Evolutionary conservation across 2,113 vertebrate species (phyloP), one percentile per base, ranked within the genome.

Genomic region (Dipodomys merriami): DNA sequence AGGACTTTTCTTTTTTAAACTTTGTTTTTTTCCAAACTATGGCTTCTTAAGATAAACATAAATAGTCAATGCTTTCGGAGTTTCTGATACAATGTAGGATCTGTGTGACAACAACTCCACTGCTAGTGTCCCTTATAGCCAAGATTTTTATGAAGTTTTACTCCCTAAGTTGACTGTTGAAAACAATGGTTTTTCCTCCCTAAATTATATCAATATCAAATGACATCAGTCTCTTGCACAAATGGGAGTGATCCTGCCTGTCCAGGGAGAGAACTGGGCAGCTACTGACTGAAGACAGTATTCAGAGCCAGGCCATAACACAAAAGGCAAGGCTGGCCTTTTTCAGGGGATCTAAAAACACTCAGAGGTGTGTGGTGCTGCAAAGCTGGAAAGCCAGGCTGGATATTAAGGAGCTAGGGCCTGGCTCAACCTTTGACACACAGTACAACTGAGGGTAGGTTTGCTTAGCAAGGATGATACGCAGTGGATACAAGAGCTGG

Each of bases 71-170:
- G 20, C 33, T 12, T 77, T 44, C 77, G 71, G 12, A 69, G 44
- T 67, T 64, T 53, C 27, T 72, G 72, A 86, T 49, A 73, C 16
- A 77, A 5, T 72, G 10, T 23, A 4, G 74, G 33, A 64, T 77
- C 62, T 77, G 10, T 49, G 25, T 77, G 57, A 85, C 69, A 90
- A 81, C 57, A 44, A 68, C 35, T 78, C 35, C 77, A 68, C 19
- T 1, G 77, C 39, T 9, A 7, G 15, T 83, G 5, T 13, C 60
- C 19, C 69, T 27, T 22, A 1, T 18, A 89, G 46, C 35, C 29
- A 72, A 49, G 53, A 87, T 30, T 88, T 88, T 93, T n/a, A 84
- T 19, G 65, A 20, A 78, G 39, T 33, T 30, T 84, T 68, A 73
- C 46, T 93, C 82, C 65, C 68, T 87, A 74, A 90, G 71, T 25